These are phyloP conservation scores for Melipona quadrifasciata DNA, from an alignment of 1,140 invertebrate genomes.

Conservation along the genomic window DNA sequence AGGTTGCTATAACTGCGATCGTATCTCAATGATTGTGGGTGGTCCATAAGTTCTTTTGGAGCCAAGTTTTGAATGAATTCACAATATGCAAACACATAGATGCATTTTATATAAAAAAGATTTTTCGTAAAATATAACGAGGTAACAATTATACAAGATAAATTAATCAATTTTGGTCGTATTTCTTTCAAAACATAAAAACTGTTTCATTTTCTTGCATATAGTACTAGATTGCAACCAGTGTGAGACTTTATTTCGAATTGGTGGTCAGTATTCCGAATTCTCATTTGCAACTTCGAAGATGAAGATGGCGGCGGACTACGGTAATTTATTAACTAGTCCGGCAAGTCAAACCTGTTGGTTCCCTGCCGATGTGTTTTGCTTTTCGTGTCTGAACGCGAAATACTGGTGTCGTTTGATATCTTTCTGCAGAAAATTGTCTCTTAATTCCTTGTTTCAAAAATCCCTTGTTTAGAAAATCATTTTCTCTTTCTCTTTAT, in stretches of 20 bases:
- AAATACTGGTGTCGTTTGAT: conserved; percentile 31
- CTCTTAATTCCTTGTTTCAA: background rate
- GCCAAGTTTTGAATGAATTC: background rate
- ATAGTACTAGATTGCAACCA: background rate
- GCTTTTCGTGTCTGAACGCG: conserved; percentile 19
- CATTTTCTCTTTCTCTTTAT: background rate
- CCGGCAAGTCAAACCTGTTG: conserved; percentile 75
- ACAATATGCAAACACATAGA: no score
- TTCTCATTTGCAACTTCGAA: conserved; percentile 69
- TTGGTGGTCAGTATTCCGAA: conserved; percentile 68
- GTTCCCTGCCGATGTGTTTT: conserved; percentile 33
- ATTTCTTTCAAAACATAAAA: background rate
- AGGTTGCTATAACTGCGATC: background rate
- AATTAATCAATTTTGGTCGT: background rate
- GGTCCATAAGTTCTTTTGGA: conserved; percentile 8
- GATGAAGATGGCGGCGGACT: conserved; percentile 74
- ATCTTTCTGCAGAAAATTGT: conserved; percentile 26
- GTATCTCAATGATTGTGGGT: conserved; percentile 4
- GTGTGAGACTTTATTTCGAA: conserved; percentile 41
- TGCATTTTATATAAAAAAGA: background rate
- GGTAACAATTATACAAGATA: background rate
- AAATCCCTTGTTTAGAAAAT: background rate
- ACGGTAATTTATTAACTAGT: conserved; percentile 81
- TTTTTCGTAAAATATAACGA: background rate
- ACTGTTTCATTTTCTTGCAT: background rate